Evolutionary conservation across 1,140 invertebrate species (phyloP).

Genomic region (Drosophila paulistorum): DNA sequence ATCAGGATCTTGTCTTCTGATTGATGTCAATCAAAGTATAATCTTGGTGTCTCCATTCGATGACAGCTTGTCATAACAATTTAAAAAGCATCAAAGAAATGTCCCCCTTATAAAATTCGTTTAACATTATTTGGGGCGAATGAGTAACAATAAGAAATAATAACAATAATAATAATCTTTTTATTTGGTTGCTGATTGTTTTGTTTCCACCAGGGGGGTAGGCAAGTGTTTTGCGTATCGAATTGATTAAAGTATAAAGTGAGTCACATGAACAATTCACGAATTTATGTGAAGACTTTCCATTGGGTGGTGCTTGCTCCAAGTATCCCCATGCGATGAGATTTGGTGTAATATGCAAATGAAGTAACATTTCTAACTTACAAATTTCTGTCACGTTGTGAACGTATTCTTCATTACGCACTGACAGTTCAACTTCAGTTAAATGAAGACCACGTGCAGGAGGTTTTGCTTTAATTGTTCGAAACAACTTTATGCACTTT

Average conservation of each 20-base stretch:
- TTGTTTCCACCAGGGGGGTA: not conserved
- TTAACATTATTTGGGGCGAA: constrained; percentile 57
- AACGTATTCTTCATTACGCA: constrained; percentile 57
- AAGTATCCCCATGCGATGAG: not conserved
- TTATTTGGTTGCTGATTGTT: not conserved
- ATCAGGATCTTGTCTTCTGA: constrained; percentile 8
- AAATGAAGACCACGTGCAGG: constrained; percentile 55
- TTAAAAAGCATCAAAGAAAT: constrained; percentile 61
- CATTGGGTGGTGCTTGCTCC: constrained; percentile 27
- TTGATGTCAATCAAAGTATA: constrained; percentile 31
- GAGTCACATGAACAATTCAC: constrained; percentile 31
- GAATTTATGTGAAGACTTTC: constrained; percentile 51
- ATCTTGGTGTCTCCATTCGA: not conserved
- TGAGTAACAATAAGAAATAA: constrained; percentile 49
- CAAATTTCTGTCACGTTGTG: constrained; percentile 38
- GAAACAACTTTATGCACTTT: constrained; percentile 43
- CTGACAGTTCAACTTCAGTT: constrained; percentile 7
- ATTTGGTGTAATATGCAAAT: constrained; percentile 48
- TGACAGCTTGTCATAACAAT: constrained; percentile 74
- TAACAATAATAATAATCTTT: constrained; percentile 41
- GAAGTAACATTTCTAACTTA: constrained; percentile 33
- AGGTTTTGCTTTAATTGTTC: not conserved
- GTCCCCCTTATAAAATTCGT: constrained; percentile 33
- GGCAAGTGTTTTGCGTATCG: not conserved
- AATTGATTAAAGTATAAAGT: constrained; percentile 21